Percentiles rank a stretch among this genome's conserved stretches.
Conservation (phyloP, 2,797 vertebrate species). For the Todus mexicanus region DNA sequence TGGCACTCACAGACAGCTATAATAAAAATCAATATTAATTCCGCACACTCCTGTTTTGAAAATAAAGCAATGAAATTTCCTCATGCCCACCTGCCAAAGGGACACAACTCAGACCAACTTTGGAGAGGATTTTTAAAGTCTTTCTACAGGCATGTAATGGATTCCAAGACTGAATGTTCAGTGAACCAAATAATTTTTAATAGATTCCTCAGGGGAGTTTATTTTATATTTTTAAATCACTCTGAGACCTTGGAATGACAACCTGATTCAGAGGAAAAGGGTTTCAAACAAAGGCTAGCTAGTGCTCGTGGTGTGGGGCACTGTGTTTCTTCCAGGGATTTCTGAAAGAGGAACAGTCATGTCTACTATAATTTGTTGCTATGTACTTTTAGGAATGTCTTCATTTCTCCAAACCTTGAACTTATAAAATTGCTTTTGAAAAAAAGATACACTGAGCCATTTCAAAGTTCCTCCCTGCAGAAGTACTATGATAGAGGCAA, state of each 20-base stretch:
- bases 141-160: slow-evolving; percentile 39
- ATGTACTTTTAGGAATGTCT: not conserved
- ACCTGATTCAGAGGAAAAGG: slow-evolving; percentile 21
- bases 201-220: slow-evolving; percentile 53
- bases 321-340: not conserved
- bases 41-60: slow-evolving; percentile 44
- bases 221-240: slow-evolving; percentile 59
- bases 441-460: not conserved
- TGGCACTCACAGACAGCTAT: slow-evolving; percentile 6
- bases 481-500: not conserved
- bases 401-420: not conserved
- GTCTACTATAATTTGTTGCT: not conserved
- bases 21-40: slow-evolving; percentile 67
- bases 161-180: slow-evolving; percentile 60
- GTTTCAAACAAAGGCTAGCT: not conserved
- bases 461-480: not conserved
- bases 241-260: slow-evolving; percentile 47
- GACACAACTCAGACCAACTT: slow-evolving; percentile 25
- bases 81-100: slow-evolving; percentile 25
- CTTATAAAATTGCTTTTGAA: not conserved
- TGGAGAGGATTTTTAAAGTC: not conserved
- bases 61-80: slow-evolving; percentile 50
- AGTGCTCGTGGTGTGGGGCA: not conserved
- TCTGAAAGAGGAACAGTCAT: not conserved
- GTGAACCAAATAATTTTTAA: slow-evolving; percentile 70